Percentiles rank a stretch among this genome's conserved stretches.
Evolutionary conservation across 2,113 vertebrate species (phyloP).

Genomic region (Ceyx melanurus): DNA sequence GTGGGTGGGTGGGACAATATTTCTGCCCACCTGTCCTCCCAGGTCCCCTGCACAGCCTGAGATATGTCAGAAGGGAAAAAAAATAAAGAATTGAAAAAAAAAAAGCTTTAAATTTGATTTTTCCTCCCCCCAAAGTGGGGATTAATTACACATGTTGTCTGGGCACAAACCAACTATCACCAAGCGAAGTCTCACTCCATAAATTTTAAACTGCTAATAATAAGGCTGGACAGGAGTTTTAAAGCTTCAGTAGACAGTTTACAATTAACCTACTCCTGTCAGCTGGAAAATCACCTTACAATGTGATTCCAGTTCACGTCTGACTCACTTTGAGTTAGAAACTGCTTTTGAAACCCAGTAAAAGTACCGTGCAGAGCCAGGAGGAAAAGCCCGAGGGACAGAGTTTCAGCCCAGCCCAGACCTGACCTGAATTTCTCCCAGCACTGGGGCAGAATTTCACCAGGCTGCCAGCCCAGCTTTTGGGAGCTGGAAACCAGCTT

Average conservation of each 20-base stretch:
- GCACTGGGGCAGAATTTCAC: rapidly evolving
- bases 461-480: not conserved
- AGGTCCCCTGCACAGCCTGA: rapidly evolving
- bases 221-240: conserved; percentile 74
- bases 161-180: conserved; percentile 55
- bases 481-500: not conserved
- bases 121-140: not conserved
- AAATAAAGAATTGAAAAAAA: not conserved
- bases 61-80: rapidly evolving
- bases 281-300: conserved; percentile 78
- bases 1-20: rapidly evolving
- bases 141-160: conserved; percentile 37
- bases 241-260: conserved; percentile 71
- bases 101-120: not conserved
- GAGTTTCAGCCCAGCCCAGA: not conserved
- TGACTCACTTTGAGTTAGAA: conserved; percentile 34
- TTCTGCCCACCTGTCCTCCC: not conserved
- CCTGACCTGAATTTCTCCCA: not conserved
- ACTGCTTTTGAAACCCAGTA: not conserved
- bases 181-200: conserved; percentile 65
- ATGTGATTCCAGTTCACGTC: conserved; percentile 65
- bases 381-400: not conserved
- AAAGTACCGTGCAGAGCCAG: not conserved
- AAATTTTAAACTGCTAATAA: conserved; percentile 73
- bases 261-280: conserved; percentile 78